These are phyloP conservation scores for Xyrauchen texanus DNA, from an alignment of 2,113 vertebrate species.

Conservation along the genomic window DNA sequence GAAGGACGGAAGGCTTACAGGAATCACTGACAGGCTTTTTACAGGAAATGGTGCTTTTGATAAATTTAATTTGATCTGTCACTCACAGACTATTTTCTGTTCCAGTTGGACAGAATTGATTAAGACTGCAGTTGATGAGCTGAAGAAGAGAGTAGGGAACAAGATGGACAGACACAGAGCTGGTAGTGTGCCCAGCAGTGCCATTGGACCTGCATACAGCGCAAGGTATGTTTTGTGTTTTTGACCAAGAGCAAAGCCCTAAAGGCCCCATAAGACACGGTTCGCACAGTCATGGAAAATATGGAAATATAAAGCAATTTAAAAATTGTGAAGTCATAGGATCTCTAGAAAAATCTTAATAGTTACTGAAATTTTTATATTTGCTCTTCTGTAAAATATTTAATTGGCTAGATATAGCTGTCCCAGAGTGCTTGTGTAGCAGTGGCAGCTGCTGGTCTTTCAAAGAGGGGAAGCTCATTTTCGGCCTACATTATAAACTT, in stretches of 20 bases:
- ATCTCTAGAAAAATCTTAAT: no score
- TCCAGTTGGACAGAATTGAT: slow-evolving; percentile 74
- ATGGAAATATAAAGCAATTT: no score
- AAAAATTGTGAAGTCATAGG: no score
- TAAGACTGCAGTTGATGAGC: slow-evolving; percentile 67
- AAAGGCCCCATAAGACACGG: neutral
- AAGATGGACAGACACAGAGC: slow-evolving; percentile 43
- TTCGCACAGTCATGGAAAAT: neutral
- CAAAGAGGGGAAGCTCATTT: no score
- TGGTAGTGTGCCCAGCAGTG: slow-evolving; percentile 34
- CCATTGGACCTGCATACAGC: slow-evolving; percentile 46
- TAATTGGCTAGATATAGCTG: no score
- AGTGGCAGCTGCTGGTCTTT: no score
- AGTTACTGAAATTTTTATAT: no score
- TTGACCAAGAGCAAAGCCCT: neutral
- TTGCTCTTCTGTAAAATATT: no score
- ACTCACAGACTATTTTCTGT: neutral
- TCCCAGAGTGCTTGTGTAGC: no score
- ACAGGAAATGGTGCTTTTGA: neutral
- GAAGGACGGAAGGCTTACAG: no score
- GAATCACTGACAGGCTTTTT: neutral
- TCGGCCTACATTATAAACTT: no score
- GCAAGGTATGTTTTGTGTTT: slow-evolving; percentile 54
- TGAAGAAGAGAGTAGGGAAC: slow-evolving; percentile 67
- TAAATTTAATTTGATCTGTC: neutral